These are phyloP conservation scores for Phyllostomus discolor DNA, from an alignment of 2,113 vertebrate genomes.

Conservation along the genomic window DNA sequence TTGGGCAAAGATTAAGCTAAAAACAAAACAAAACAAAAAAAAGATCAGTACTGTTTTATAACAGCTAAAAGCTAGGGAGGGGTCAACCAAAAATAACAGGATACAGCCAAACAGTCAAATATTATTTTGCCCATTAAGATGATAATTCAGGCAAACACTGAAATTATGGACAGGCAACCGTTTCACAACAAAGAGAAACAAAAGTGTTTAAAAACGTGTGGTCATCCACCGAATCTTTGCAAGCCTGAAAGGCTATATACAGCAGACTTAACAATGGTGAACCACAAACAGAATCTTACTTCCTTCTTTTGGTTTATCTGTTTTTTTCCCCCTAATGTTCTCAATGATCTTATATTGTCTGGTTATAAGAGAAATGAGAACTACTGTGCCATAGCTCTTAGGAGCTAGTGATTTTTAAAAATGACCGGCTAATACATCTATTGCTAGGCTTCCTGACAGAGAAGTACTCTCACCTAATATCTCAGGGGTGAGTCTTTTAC, in stretches of 20 bases:
- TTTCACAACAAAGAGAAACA: neutral
- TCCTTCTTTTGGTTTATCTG: neutral
- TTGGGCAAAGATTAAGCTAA: neutral
- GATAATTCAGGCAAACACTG: neutral
- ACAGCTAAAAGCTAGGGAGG: neutral
- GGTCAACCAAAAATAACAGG: neutral
- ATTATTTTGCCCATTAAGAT: neutral
- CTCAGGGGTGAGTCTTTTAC: neutral
- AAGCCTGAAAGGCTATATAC: neutral
- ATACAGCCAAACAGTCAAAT: neutral
- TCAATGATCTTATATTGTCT: neutral
- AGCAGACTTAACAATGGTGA: neutral
- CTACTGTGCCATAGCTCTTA: neutral
- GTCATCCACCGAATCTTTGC: neutral
- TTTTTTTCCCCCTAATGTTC: neutral
- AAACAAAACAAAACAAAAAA: neutral
- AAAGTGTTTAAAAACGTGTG: neutral
- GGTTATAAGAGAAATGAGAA: neutral
- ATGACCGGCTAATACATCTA: constrained; percentile 16
- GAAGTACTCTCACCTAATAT: neutral
- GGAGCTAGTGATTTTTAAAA: neutral
- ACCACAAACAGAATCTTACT: neutral
- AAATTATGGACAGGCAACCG: neutral
- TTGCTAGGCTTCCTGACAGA: neutral
- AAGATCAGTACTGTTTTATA: neutral